Base-by-base conservation (phyloP, 2,888 invertebrate species). In the Hylaea fasciaria region DNA sequence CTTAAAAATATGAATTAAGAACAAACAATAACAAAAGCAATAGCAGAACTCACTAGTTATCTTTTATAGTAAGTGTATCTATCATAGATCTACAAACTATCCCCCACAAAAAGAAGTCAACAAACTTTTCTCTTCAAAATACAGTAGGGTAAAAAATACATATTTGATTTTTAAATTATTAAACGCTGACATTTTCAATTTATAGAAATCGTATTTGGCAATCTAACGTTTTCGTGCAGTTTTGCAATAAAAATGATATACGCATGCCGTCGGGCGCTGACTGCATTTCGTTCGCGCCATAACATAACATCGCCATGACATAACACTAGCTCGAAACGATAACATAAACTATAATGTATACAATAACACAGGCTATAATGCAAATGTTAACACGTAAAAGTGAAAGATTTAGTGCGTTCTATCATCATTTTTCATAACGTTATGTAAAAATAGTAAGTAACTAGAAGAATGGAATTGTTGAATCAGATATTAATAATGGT, bases 161-260 rank as follows among this genome's bases (percentile, higher is more conserved):
- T 22, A 2, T 22, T 22, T 32, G 1, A 32, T 32, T 37, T 37
- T 37, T 2, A 3, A 37, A 37, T 37, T 0, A 37, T n/a, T 37
- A 37, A 2, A 37, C n/a, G 12, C 22, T 47, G 40, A 12, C 22
- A 37, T 28, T 37, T 35, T 28, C 41, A 14, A 52, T 58, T 10
- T 54, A 32, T 16, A 41, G 44, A 59, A 54, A 54, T 50, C 37
- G 35, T 52, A 56, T 61, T 56, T 48, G 55, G 61, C 61, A 43
- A 55, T 61, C 55, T 56, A 52, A 52, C 48, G 48, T 16, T 52
- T 56, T 44, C 61, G 39, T 40, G 49, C 41, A 41, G 55, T 54
- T 32, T 52, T 52, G 55, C 56, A 40, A 77, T 80, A 80, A 81
- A 81, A 80, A 81, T 83, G 81, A 82, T 77, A 75, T 73, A 83